Evolutionary conservation across 2,113 vertebrate genomes (phyloP).

Genomic region (Acinonyx jubatus): DNA sequence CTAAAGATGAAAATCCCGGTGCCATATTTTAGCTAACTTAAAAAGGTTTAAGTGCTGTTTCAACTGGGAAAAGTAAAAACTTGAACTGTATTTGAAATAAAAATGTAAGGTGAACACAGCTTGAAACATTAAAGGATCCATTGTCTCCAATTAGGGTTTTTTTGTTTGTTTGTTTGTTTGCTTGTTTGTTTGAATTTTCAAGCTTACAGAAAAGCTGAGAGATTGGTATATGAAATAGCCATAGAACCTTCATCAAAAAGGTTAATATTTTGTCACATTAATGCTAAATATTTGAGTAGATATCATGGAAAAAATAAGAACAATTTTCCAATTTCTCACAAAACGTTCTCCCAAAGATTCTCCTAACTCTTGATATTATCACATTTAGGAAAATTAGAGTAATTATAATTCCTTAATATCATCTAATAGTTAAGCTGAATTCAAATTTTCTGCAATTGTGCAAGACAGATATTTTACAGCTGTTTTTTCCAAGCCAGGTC

Average conservation of each 20-base stretch:
- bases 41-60: background rate
- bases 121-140: background rate
- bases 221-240: background rate
- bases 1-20: background rate
- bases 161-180: background rate
- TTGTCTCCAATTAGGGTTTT: background rate
- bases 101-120: background rate
- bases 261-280: background rate
- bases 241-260: background rate
- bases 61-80: background rate
- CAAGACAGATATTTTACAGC: background rate
- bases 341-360: background rate
- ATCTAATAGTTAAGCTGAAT: background rate
- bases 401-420: background rate
- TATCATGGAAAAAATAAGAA: background rate
- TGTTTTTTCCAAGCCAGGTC: background rate
- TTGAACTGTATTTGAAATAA: conserved; percentile 12
- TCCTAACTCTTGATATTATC: background rate
- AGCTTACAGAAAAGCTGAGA: background rate
- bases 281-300: background rate
- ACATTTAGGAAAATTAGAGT: background rate
- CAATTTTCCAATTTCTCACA: background rate
- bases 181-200: background rate
- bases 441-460: background rate
- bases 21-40: conserved; percentile 10